Percentiles rank a stretch among this genome's conserved stretches.
Conservation (phyloP, 2,888 invertebrate genomes). For the Agriotes lineatus region DNA sequence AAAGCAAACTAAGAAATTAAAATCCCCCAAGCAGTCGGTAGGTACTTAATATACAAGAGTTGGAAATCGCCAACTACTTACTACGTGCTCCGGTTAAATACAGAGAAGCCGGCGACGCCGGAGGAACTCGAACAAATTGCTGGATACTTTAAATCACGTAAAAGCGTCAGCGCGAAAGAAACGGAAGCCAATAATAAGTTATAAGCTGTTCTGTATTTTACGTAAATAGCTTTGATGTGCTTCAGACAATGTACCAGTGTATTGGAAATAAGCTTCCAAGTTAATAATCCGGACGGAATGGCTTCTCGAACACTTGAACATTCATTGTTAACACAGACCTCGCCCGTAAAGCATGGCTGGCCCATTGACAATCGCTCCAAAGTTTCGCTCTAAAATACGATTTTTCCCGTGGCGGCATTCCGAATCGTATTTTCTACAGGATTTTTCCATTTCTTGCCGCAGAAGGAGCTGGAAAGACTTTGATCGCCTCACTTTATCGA, state of each 20-base stretch:
- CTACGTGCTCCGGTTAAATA: too few species aligned
- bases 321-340: conserved; percentile 28
- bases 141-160: too few species aligned
- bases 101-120: too few species aligned
- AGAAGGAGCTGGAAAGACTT: too few species aligned
- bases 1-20: too few species aligned
- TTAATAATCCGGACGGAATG: conserved; percentile 19
- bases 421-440: conserved; percentile 1
- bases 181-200: neutral
- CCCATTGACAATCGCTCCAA: conserved; percentile 28
- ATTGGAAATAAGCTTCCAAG: conserved; percentile 21
- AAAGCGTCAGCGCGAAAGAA: neutral
- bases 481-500: too few species aligned
- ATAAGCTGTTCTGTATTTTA: neutral
- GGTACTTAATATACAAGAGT: too few species aligned
- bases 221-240: conserved; percentile 1
- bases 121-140: too few species aligned
- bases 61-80: too few species aligned
- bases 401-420: conserved; percentile 18
- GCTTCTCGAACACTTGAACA: conserved; percentile 16
- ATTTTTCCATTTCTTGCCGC: neutral
- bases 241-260: neutral
- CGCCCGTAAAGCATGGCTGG: conserved; percentile 25
- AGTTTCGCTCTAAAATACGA: conserved; percentile 23
- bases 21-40: too few species aligned